Conservation (phyloP, 2,113 vertebrate genomes). For the Pogonocichla stellata region DNA sequence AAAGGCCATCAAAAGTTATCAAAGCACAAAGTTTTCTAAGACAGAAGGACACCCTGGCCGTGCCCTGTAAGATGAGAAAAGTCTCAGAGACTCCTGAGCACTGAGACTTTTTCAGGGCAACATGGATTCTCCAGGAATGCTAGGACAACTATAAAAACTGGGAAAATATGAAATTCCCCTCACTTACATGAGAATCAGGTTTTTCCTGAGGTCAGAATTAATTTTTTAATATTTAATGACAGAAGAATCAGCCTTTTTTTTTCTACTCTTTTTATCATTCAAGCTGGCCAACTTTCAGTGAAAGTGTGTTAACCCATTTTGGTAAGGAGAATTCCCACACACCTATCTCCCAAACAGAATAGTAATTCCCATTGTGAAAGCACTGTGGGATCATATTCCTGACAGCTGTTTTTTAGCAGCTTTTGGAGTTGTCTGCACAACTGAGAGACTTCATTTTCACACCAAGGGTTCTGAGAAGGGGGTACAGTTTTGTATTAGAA, state of each 20-base stretch:
- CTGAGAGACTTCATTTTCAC: not conserved
- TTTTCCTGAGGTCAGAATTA: not conserved
- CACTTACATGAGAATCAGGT: not conserved
- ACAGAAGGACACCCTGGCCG: not conserved
- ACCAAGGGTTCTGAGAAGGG: not conserved
- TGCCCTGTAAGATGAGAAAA: not conserved
- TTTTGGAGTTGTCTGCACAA: not conserved
- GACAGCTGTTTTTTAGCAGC: not conserved
- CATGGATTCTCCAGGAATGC: not conserved
- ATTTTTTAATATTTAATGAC: not conserved
- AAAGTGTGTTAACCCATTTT: not conserved
- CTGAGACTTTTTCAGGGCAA: not conserved
- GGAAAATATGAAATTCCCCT: not conserved
- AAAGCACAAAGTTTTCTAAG: not conserved
- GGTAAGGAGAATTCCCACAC: slow-evolving; percentile 14
- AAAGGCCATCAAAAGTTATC: not conserved
- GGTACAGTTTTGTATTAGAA: not conserved
- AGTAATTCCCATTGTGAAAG: not conserved
- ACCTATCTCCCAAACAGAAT: not conserved
- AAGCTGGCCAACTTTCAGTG: not conserved
- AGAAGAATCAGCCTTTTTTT: not conserved
- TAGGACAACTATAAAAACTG: not conserved
- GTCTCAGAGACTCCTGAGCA: not conserved
- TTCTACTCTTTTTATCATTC: not conserved
- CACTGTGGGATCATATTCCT: not conserved